Conservation (phyloP, 2,113 vertebrate genomes). For the Gymnocephalus cernua region DNA sequence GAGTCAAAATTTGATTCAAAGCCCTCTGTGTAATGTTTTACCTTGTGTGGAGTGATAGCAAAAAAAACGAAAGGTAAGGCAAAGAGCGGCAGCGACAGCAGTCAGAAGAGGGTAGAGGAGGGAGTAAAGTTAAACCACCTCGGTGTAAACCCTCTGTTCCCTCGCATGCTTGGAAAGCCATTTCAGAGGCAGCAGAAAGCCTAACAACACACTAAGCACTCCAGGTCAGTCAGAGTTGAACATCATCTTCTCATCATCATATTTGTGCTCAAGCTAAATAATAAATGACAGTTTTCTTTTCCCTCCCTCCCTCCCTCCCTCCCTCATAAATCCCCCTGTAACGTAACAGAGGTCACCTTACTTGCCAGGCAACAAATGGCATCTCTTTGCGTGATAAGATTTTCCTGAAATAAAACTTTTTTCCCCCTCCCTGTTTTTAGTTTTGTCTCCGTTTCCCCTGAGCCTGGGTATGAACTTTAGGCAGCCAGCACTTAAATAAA, state of each 20-base stretch:
- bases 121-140: slow-evolving; percentile 54
- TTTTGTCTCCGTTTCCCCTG: slow-evolving; percentile 55
- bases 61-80: slow-evolving; percentile 37
- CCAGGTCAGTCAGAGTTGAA: slow-evolving; percentile 86
- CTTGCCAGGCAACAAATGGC: slow-evolving; percentile 79
- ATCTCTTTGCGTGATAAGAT: slow-evolving; percentile 56
- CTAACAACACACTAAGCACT: slow-evolving; percentile 79
- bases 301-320: slow-evolving; percentile 18
- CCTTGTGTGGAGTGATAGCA: slow-evolving; percentile 54
- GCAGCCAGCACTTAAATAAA: slow-evolving; percentile 63
- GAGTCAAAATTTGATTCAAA: slow-evolving; percentile 43
- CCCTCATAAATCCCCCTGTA: slow-evolving; percentile 67
- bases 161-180: slow-evolving; percentile 80
- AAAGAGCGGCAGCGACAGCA: slow-evolving; percentile 44
- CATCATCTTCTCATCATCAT: slow-evolving; percentile 89
- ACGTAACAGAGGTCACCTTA: slow-evolving; percentile 84
- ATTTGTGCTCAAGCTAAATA: slow-evolving; percentile 87
- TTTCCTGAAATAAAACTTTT: slow-evolving; percentile 60
- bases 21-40: slow-evolving; percentile 36
- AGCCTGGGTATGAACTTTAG: slow-evolving; percentile 61
- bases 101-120: slow-evolving; percentile 39
- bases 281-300: slow-evolving; percentile 81
- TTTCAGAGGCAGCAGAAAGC: slow-evolving; percentile 81
- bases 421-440: neutral
- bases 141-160: slow-evolving; percentile 59